Conservation (phyloP, 2,113 vertebrate species). For the Hystrix brachyura region DNA sequence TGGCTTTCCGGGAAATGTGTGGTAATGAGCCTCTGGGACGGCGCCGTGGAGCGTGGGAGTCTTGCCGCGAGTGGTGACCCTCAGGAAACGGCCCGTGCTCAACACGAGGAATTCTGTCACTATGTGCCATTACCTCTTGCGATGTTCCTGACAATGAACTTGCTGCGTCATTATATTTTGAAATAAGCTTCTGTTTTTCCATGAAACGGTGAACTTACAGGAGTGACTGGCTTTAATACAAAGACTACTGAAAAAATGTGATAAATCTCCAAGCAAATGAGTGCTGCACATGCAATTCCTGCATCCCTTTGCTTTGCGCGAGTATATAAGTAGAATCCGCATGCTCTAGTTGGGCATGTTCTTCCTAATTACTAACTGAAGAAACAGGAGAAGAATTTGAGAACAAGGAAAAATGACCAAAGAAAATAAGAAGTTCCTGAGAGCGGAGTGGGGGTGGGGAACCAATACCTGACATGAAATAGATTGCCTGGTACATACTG, state of each 20-base stretch:
- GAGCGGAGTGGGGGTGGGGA: background rate
- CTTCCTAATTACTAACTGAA: background rate
- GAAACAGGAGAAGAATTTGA: slow-evolving; percentile 9
- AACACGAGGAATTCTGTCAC: background rate
- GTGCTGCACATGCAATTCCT: background rate
- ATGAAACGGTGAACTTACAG: background rate
- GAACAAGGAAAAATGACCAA: background rate
- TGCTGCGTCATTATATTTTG: slow-evolving; percentile 1
- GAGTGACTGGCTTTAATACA: slow-evolving; percentile 12
- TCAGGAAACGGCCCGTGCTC: background rate
- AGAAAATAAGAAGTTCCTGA: slow-evolving; percentile 46
- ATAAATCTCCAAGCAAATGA: background rate
- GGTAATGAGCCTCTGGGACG: slow-evolving; percentile 54
- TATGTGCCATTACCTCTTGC: background rate
- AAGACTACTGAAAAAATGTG: background rate
- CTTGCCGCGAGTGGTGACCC: slow-evolving; percentile 23
- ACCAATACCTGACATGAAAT: slow-evolving; percentile 1
- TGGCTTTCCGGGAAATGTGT: slow-evolving; percentile 63
- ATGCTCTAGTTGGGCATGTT: background rate
- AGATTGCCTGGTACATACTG: background rate
- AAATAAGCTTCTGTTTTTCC: slow-evolving; percentile 38
- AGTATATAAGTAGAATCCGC: background rate
- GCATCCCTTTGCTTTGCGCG: background rate
- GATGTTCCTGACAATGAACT: background rate
- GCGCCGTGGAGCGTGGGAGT: slow-evolving; percentile 51